Evolutionary conservation across 2,113 vertebrate species (phyloP).

Genomic region (Myodes glareolus): DNA sequence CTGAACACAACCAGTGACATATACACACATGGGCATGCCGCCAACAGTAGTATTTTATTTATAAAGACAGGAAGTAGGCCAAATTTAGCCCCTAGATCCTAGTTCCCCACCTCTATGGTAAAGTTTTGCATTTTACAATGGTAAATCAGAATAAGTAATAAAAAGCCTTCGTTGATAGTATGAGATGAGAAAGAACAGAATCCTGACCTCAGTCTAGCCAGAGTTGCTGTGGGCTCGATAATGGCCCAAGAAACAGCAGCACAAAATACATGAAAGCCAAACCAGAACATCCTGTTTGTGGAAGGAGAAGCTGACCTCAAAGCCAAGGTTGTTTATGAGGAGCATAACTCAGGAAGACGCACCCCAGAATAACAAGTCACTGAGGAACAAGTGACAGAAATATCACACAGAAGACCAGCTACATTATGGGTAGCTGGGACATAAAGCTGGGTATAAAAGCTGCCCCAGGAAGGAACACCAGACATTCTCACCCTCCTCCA

Average conservation of each 20-base stretch:
- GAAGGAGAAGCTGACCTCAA: background rate
- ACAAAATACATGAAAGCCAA: background rate
- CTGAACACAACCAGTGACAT: accelerated
- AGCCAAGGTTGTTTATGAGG: background rate
- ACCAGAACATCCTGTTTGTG: background rate
- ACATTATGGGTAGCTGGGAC: background rate
- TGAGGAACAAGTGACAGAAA: background rate
- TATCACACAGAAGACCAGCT: background rate
- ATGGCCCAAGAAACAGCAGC: background rate
- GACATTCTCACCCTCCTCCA: background rate
- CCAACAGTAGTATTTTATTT: background rate
- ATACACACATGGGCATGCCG: accelerated
- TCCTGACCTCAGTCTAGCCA: accelerated
- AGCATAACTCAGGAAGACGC: accelerated
- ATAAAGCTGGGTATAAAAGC: background rate
- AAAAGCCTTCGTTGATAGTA: accelerated
- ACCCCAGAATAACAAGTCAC: background rate
- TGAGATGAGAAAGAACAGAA: accelerated
- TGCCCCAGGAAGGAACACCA: background rate
- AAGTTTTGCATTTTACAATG: background rate
- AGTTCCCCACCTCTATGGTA: background rate
- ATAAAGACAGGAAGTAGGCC: background rate
- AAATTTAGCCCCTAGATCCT: background rate
- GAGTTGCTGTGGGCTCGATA: accelerated
- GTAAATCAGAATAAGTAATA: background rate